Evolutionary conservation across 2,888 invertebrate species (phyloP), one percentile per base, ranked within the genome.

Genomic region (Hypsopygia costalis): DNA sequence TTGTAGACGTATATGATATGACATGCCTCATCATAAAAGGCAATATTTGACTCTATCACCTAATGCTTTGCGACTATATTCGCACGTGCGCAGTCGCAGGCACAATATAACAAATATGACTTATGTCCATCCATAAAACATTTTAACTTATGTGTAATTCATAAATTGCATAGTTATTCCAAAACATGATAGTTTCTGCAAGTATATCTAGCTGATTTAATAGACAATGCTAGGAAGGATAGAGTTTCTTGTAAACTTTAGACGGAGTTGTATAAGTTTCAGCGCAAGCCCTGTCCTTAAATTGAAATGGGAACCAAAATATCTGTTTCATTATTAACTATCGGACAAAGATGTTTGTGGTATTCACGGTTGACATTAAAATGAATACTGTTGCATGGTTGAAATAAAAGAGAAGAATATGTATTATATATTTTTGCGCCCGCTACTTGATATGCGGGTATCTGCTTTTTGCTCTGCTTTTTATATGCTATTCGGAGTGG

Each of bases 231-330:
- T 67, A 59, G 55, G 64, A 68, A 74, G 70, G 82, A 78, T 67
- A 58, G 78, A 83, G 81, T 83, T 83, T 79, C 76, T 75, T 72
- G 75, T 69, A 72, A 81, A 83, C 75, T 83, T 75, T 52, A 67
- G 61, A 64, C 61, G 59, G 52, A 81, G 71, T 82, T 77, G 72
- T 65, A 69, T 71, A 80, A 85, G 78, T 81, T 81, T 75, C 73
- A 65, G 69, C 65, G 63, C 74, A 73, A 74, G 71, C 65, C 74
- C 68, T 77, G 77, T 77, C 76, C 76, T 75, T 75, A 75, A 85
- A 85, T 82, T 83, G 81, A 81, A 86, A 85, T 78, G 73, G 77
- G 77, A 75, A 79, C 74, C 68, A 69, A 78, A 82, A 80, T 79
- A 78, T 69, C 73, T 71, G 69, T 62, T 74, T 71, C 69, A 69